Percentiles rank a stretch among this genome's conserved stretches.
These are phyloP conservation scores for Hetaerina americana DNA, from an alignment of 1,140 invertebrate genomes.

Conservation along the genomic window DNA sequence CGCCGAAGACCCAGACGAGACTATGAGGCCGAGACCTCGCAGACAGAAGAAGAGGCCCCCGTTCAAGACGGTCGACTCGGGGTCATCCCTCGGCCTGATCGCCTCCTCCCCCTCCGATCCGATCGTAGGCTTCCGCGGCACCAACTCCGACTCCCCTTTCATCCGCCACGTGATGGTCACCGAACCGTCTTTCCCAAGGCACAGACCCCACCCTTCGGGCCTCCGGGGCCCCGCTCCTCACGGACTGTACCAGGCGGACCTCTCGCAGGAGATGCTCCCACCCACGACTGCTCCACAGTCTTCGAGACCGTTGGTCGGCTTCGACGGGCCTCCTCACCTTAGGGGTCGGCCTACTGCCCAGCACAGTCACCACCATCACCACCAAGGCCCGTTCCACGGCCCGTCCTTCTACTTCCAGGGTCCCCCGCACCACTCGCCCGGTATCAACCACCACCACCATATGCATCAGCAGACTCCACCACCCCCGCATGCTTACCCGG, in stretches of 20 bases:
- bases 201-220: background rate
- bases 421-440: no score
- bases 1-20: background rate
- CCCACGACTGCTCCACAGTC: background rate
- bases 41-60: background rate
- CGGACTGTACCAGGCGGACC: background rate
- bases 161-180: background rate
- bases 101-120: background rate
- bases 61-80: background rate
- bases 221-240: background rate
- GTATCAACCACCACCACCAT: no score
- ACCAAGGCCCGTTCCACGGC: background rate
- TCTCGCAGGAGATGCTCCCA: background rate
- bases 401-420: background rate
- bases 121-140: background rate
- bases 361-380: background rate
- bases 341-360: background rate
- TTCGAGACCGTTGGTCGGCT: background rate
- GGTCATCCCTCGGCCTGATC: background rate
- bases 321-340: background rate
- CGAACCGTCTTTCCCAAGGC: background rate
- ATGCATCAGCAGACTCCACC: background rate
- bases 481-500: background rate
- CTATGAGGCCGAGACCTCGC: background rate
- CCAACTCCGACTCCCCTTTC: background rate